These are phyloP conservation scores for Pseudomyrmex pallidus DNA, from an alignment of 1,140 invertebrate species.

Conservation along the genomic window DNA sequence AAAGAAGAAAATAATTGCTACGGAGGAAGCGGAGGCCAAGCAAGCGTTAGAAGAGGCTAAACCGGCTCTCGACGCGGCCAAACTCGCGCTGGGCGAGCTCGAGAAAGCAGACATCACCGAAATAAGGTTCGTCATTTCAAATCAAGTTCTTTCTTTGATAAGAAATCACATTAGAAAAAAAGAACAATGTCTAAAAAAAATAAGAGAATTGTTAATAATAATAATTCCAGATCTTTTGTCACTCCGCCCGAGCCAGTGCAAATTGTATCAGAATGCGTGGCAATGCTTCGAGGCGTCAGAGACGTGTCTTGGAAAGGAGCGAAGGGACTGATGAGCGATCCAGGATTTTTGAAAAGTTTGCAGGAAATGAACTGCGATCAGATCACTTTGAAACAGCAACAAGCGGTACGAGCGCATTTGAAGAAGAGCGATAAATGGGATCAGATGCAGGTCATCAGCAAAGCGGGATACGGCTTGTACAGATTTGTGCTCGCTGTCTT, in stretches of 20 bases:
- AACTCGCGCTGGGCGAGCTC: slow-evolving; percentile 91
- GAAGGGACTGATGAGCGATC: slow-evolving; percentile 95
- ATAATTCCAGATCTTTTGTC: slow-evolving; percentile 89
- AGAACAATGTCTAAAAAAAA: too few relatives aligned
- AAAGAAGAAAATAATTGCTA: slow-evolving; percentile 90
- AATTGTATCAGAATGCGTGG: slow-evolving; percentile 94
- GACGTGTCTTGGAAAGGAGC: slow-evolving; percentile 96
- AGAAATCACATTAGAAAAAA: too few relatives aligned
- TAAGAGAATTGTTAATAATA: too few relatives aligned
- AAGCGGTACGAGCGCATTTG: slow-evolving; percentile 89
- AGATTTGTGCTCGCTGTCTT: slow-evolving; percentile 94
- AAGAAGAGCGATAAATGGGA: slow-evolving; percentile 90
- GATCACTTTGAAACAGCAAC: slow-evolving; percentile 91
- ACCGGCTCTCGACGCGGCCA: slow-evolving; percentile 92
- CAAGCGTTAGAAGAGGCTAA: slow-evolving; percentile 91
- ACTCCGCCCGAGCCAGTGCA: slow-evolving; percentile 96
- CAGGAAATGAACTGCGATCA: slow-evolving; percentile 94
- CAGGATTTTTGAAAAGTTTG: slow-evolving; percentile 91
- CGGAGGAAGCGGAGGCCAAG: slow-evolving; percentile 93
- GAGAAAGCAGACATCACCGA: slow-evolving; percentile 96
- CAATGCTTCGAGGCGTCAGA: slow-evolving; percentile 92
- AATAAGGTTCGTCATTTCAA: slow-evolving; percentile 86
- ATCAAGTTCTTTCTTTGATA: neutral
- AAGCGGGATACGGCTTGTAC: slow-evolving; percentile 93
- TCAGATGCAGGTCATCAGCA: slow-evolving; percentile 91